phyloP scores from a whole-genome alignment of 2,113 vertebrate species.

The Rhinolophus ferrumequinum region DNA sequence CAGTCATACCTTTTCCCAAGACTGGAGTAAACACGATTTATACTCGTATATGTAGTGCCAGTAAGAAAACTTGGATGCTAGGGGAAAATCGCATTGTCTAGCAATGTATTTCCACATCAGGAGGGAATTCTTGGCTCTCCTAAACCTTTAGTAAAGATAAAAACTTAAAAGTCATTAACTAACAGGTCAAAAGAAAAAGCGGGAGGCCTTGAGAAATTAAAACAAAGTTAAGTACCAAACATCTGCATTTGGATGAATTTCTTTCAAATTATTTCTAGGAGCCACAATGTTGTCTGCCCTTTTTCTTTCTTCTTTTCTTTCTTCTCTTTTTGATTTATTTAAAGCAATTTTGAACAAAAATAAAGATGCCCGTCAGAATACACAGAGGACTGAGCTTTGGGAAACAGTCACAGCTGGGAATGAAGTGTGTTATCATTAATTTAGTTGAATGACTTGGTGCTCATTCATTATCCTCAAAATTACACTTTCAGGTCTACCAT shows the following conservation, averaged over 20 bases:
- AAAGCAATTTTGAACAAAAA: not conserved
- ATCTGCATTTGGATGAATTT: conserved; percentile 32
- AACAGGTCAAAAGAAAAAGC: conserved; percentile 13
- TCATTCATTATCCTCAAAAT: conserved; percentile 44
- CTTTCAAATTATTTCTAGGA: conserved; percentile 50
- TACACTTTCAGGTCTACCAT: not conserved
- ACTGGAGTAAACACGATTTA: not conserved
- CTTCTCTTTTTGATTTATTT: not conserved
- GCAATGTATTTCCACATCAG: not conserved
- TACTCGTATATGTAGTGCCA: not conserved
- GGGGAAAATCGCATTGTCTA: not conserved
- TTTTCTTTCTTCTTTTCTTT: not conserved
- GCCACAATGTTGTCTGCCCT: not conserved
- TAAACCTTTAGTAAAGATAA: not conserved
- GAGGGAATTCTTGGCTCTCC: not conserved
- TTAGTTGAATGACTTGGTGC: conserved; percentile 19
- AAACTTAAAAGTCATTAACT: not conserved
- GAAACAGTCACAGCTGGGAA: conserved; percentile 29
- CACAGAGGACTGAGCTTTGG: not conserved
- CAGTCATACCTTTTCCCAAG: conserved; percentile 39
- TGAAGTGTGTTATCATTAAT: conserved; percentile 35
- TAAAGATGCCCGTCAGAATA: conserved; percentile 21
- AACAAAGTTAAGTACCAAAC: conserved; percentile 39
- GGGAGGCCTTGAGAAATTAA: conserved; percentile 8
- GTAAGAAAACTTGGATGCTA: not conserved